These are phyloP conservation scores for Sprattus sprattus DNA, from an alignment of 2,113 vertebrate genomes.

Conservation along the genomic window DNA sequence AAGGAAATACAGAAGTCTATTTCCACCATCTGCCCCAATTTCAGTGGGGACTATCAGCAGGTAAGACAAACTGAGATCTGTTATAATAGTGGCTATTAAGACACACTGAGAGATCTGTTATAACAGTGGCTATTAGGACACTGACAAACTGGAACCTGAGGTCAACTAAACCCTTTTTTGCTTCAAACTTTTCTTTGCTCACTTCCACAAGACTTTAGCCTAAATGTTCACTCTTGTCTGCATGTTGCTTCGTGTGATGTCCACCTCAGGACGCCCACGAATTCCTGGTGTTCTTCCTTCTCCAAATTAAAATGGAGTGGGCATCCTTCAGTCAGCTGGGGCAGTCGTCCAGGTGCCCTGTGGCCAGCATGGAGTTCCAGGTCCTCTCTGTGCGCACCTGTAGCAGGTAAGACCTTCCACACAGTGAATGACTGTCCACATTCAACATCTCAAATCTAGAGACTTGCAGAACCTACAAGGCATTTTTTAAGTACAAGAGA, in stretches of 20 bases:
- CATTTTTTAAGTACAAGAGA: not conserved
- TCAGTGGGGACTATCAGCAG: not conserved
- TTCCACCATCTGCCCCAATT: not conserved
- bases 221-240: too few relatives aligned
- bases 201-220: too few relatives aligned
- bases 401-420: not conserved
- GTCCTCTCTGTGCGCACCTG: not conserved
- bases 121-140: too few relatives aligned
- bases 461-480: not conserved
- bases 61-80: not conserved
- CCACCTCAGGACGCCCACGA: not conserved
- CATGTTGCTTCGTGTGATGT: not conserved
- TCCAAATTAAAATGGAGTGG: not conserved
- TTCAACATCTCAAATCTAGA: not conserved
- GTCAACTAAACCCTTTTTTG: too few relatives aligned
- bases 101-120: too few relatives aligned
- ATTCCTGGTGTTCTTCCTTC: not conserved
- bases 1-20: not conserved
- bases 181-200: too few relatives aligned
- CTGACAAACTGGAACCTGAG: too few relatives aligned
- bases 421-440: not conserved
- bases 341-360: not conserved
- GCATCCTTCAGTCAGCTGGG: not conserved
- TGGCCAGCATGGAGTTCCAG: not conserved
- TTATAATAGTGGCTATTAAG: too few relatives aligned